A percentile compares a stretch with the other conserved stretches of the same genome.
Conservation (phyloP, 2,797 vertebrate genomes). For the Pelochelys cantorii region DNA sequence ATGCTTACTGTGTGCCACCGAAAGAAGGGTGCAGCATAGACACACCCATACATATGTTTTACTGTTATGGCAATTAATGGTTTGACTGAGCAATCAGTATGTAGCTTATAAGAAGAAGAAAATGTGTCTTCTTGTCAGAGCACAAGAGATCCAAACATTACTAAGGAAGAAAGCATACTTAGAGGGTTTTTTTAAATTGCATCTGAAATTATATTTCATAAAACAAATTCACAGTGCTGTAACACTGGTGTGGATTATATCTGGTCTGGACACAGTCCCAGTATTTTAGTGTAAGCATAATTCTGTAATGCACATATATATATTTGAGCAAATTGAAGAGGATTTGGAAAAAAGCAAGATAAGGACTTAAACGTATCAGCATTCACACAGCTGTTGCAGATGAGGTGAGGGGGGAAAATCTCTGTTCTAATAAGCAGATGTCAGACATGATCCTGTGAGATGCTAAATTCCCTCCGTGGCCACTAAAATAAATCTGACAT, state of each 20-base stretch:
- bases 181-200: slow-evolving; percentile 26
- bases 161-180: background rate
- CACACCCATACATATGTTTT: too few relatives aligned
- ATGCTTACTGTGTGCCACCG: background rate
- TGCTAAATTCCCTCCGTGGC: background rate
- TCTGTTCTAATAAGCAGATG: slow-evolving; percentile 23
- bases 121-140: background rate
- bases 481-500: background rate
- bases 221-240: slow-evolving; percentile 37
- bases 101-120: slow-evolving; percentile 19
- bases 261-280: slow-evolving; percentile 39
- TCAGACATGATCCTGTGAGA: background rate
- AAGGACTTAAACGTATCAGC: slow-evolving; percentile 31
- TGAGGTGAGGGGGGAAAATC: background rate
- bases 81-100: slow-evolving; percentile 50
- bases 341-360: slow-evolving; percentile 48
- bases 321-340: slow-evolving; percentile 26
- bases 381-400: background rate
- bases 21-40: background rate
- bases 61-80: slow-evolving; percentile 36
- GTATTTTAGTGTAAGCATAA: slow-evolving; percentile 42
- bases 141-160: slow-evolving; percentile 15
- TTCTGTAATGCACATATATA: slow-evolving; percentile 27
- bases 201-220: slow-evolving; percentile 44
- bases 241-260: slow-evolving; percentile 44